Percentiles rank a stretch among this genome's conserved stretches.
Evolutionary conservation across 2,113 vertebrate genomes (phyloP).

Genomic region (Callipepla californica): DNA sequence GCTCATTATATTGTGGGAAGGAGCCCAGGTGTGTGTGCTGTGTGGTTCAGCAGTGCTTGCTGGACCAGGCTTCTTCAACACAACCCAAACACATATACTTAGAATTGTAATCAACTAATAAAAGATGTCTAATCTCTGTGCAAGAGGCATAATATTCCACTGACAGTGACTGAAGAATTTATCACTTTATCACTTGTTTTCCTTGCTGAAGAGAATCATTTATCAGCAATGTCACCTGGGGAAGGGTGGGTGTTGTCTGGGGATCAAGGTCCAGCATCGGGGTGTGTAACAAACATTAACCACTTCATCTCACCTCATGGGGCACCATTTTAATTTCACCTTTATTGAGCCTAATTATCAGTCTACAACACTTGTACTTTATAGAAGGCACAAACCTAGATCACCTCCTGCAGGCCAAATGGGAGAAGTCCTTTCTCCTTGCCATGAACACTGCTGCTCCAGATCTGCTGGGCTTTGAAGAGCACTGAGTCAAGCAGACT

Average conservation of each 20-base stretch:
- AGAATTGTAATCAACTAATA: not conserved
- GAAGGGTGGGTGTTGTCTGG: conserved; percentile 32
- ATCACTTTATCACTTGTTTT: conserved; percentile 60
- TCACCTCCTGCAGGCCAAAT: conserved; percentile 38
- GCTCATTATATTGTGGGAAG: not conserved
- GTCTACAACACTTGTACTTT: not conserved
- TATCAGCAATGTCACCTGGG: conserved; percentile 40
- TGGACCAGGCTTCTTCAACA: not conserved
- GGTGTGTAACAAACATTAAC: conserved; percentile 70
- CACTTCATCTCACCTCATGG: conserved; percentile 2
- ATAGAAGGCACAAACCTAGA: not conserved
- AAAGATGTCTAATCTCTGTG: conserved; percentile 22
- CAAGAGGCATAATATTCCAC: not conserved
- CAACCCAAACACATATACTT: not conserved
- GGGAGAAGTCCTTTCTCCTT: not conserved
- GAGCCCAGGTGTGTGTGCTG: not conserved
- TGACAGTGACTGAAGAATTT: not conserved
- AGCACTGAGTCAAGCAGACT: not conserved
- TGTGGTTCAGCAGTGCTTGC: not conserved
- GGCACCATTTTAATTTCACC: conserved; percentile 20
- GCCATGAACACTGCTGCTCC: not conserved
- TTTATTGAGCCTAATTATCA: conserved; percentile 43
- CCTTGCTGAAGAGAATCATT: conserved; percentile 9
- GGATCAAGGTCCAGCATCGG: conserved; percentile 70
- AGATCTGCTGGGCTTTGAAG: not conserved